phyloP scores from a whole-genome alignment of 1,140 invertebrate genomes.

The Nephotettix cincticeps region DNA sequence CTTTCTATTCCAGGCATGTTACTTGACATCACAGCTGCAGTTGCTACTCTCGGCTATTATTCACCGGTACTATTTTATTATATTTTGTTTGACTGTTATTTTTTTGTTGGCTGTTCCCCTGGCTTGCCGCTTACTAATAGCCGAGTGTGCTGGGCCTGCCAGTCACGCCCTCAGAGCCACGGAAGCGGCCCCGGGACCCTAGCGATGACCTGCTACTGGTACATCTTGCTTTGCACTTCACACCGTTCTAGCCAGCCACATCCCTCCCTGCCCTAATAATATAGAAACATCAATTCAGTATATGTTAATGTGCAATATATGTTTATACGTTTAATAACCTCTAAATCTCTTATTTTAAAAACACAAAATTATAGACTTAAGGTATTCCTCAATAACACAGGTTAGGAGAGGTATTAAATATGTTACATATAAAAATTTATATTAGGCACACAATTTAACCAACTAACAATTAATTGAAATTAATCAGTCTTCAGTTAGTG shows the following conservation, averaged over 20 bases:
- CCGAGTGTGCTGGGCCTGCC: conserved; percentile 49
- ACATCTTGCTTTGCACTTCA: conserved; percentile 60
- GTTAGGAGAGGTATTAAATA: no score
- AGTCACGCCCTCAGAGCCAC: conserved; percentile 69
- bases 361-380: no score
- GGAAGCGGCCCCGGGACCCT: conserved; percentile 82
- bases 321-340: no score
- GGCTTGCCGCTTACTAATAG: conserved; percentile 51
- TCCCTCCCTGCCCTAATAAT: no score
- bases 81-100: conserved; percentile 48
- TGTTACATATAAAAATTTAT: no score
- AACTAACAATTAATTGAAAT: no score
- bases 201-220: conserved; percentile 89
- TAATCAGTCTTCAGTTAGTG: no score
- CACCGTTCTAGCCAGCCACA: conserved; percentile 22
- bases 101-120: conserved; percentile 52
- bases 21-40: conserved; percentile 5
- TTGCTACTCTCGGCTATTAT: conserved; percentile 2
- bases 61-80: conserved; percentile 38
- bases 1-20: conserved; percentile 31
- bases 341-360: no score
- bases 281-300: no score
- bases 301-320: no score
- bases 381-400: no score
- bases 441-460: no score